Evolutionary conservation across 2,888 invertebrate species (phyloP).

Genomic region (Amphipyra tragopoginis): DNA sequence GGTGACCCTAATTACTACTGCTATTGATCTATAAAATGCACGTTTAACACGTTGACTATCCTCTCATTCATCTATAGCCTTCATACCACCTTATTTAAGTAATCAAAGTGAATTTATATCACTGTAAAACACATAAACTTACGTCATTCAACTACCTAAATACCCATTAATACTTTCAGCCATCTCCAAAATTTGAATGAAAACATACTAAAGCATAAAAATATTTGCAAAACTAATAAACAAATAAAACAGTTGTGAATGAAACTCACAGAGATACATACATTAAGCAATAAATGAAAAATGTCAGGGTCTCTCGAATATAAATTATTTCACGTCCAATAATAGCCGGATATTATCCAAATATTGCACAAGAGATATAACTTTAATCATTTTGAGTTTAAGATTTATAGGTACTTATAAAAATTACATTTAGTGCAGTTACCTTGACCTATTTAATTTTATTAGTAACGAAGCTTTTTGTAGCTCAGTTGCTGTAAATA

Average conservation of each 20-base stretch:
- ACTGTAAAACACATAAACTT: not conserved
- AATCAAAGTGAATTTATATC: too few relatives aligned
- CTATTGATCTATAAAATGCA: too few relatives aligned
- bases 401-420: not conserved
- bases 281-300: conserved; percentile 49
- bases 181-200: not conserved
- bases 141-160: not conserved
- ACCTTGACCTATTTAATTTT: conserved; percentile 1
- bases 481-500: too few relatives aligned
- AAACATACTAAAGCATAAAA: conserved; percentile 1
- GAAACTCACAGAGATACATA: conserved; percentile 19
- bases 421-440: not conserved
- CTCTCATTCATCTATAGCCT: too few relatives aligned
- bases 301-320: conserved; percentile 63
- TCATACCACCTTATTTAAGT: too few relatives aligned
- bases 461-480: too few relatives aligned
- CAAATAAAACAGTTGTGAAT: conserved; percentile 42
- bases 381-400: conserved; percentile 3
- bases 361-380: conserved; percentile 36
- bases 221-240: conserved; percentile 15
- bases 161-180: not conserved
- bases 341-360: conserved; percentile 58
- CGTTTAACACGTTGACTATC: too few relatives aligned
- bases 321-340: conserved; percentile 47
- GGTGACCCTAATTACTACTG: too few relatives aligned